phyloP scores from a whole-genome alignment of 2,113 vertebrate genomes.

The Podarcis cretensis region DNA sequence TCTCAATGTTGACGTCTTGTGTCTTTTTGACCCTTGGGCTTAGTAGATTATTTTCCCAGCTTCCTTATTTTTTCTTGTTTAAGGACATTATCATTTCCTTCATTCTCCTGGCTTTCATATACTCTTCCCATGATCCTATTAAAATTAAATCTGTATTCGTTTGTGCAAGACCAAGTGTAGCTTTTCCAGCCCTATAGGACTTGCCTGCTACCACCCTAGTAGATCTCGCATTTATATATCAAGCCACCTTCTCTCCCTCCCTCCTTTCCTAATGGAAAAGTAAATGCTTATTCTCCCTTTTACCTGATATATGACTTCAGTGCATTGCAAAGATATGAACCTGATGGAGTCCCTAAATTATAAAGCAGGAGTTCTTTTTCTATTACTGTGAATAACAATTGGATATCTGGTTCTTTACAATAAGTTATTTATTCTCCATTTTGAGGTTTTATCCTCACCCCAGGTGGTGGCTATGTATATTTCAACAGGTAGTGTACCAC shows the following conservation, averaged over 20 bases:
- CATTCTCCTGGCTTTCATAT: not conserved
- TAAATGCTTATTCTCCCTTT: constrained; percentile 68
- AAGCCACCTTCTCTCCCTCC: constrained; percentile 33
- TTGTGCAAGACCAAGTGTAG: constrained; percentile 36
- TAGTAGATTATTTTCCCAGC: not conserved
- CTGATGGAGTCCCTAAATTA: constrained; percentile 71
- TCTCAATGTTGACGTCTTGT: constrained; percentile 24
- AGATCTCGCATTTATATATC: constrained; percentile 43
- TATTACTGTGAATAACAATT: constrained; percentile 65
- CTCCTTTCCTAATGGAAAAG: constrained; percentile 66
- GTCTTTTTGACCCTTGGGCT: constrained; percentile 32
- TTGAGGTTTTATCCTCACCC: constrained; percentile 76
- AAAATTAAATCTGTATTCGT: constrained; percentile 45
- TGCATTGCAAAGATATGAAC: constrained; percentile 69
- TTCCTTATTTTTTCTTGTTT: not conserved
- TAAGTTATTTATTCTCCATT: constrained; percentile 78
- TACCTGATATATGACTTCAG: constrained; percentile 63
- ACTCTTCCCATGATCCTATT: constrained; percentile 29
- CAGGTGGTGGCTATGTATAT: constrained; percentile 69
- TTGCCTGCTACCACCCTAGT: constrained; percentile 34
- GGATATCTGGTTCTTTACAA: constrained; percentile 73
- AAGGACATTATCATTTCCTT: constrained; percentile 24
- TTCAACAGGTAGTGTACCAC: constrained; percentile 48
- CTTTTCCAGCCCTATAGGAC: constrained; percentile 22
- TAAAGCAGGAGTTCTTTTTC: constrained; percentile 65